phyloP scores from a whole-genome alignment of 2,113 vertebrate genomes.

The Istiophorus platypterus region DNA sequence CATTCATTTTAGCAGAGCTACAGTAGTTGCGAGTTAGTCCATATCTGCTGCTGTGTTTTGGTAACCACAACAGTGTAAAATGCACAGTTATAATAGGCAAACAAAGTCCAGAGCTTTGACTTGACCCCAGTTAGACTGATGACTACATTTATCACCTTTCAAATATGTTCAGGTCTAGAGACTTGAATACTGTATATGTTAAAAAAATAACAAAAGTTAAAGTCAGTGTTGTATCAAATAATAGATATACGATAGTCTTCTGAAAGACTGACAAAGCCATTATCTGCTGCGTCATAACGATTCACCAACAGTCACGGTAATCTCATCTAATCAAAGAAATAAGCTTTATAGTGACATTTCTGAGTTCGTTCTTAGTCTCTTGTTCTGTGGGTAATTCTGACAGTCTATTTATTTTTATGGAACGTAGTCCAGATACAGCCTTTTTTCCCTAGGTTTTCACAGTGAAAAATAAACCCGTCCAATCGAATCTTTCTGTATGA shows the following conservation, averaged over 20 bases:
- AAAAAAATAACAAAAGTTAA: background rate
- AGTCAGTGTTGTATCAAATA: background rate
- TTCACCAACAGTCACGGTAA: background rate
- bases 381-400: constrained; percentile 14
- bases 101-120: constrained; percentile 16
- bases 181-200: background rate
- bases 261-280: background rate
- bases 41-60: constrained; percentile 15
- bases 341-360: constrained; percentile 3
- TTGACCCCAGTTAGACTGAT: background rate
- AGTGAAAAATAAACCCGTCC: constrained; percentile 43
- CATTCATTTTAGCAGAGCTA: constrained; percentile 34
- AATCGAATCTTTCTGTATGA: constrained; percentile 41
- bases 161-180: background rate
- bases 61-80: background rate
- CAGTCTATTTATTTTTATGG: background rate
- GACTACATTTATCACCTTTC: background rate
- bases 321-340: constrained; percentile 2
- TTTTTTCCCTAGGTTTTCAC: background rate
- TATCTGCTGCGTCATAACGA: background rate
- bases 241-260: background rate
- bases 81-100: background rate
- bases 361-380: constrained; percentile 2
- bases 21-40: constrained; percentile 4
- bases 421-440: background rate